Percentiles rank a stretch among this genome's conserved stretches.
phyloP scores from a whole-genome alignment of 2,888 invertebrate genomes.

The Epirrita christyi region DNA sequence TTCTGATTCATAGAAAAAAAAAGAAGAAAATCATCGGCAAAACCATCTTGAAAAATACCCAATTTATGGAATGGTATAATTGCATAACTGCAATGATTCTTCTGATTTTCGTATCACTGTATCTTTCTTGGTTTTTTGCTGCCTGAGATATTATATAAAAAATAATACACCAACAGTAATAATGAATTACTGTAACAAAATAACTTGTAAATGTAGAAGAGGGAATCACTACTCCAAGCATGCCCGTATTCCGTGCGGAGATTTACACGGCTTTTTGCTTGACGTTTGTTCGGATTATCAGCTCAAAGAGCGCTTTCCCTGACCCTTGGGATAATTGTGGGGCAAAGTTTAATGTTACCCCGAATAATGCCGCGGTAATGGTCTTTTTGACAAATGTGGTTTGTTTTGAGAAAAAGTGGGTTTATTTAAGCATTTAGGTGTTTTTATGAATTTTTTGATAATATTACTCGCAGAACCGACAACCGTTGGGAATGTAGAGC shows the following conservation, averaged over 20 bases:
- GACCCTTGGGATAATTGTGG: constrained; percentile 43
- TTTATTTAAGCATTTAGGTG: neutral
- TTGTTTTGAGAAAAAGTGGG: constrained; percentile 7
- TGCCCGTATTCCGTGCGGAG: constrained; percentile 45
- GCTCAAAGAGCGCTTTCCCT: constrained; percentile 53
- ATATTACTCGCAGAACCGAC: neutral
- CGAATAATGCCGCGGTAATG: constrained; percentile 21
- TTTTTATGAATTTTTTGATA: neutral
- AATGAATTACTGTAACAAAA: neutral
- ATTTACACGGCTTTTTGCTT: constrained; percentile 67
- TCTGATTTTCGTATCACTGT: too few species aligned
- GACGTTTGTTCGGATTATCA: constrained; percentile 65
- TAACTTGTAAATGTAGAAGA: neutral
- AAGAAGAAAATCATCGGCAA: too few species aligned
- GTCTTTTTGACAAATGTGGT: constrained; percentile 18
- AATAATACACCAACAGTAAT: too few species aligned
- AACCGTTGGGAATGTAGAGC: too few species aligned
- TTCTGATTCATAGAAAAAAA: too few species aligned
- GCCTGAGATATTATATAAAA: too few species aligned
- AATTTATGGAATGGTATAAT: too few species aligned
- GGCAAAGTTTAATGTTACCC: constrained; percentile 31
- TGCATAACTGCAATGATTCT: too few species aligned
- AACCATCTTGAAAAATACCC: too few species aligned
- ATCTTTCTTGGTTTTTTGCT: too few species aligned
- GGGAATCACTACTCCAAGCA: constrained; percentile 32